Base-by-base conservation (phyloP, 2,113 vertebrate genomes). In the Nannobrachium achirus region DNA sequence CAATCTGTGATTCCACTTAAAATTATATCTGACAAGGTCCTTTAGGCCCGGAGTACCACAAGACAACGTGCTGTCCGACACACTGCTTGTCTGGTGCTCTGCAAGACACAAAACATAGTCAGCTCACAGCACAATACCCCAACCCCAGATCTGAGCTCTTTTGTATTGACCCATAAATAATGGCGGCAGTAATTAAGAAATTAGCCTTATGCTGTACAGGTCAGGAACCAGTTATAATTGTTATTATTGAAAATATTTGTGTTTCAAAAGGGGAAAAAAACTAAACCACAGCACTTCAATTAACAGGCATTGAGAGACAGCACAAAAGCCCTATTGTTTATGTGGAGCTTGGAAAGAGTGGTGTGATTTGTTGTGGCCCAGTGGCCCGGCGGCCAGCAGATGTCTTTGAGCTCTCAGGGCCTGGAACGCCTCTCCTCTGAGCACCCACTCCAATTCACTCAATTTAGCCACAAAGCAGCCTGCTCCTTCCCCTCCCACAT, bases 301-400 rank as follows among this genome's bases (percentile, higher is more conserved):
- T 90, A 87, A 86, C 80, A 76, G 79, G 82, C 81, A 88, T 89
- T 89, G 85, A 84, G 69, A 46, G 79, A 63, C 82, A 68, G 14
- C 80, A 91, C 88, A 92, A 92, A 92, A 87, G 85, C 78, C 50
- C 84, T 40, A 88, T 92, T 93, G 91, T 92, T 86, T 73, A 68
- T 62, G 71, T 71, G 10, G 63, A 78, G 87, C 81, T 84, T 87
- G 79, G 78, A 86, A 84, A 88, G 84, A 33, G 78, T 75, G 53
- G 83, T 66, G 81, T 73, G 80, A 87, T 85, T 79, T 82, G 87
- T 81, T 79, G 72, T 75, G 73, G 80, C 87, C 80, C 81, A 70
- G 15, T 20, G 67, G 83, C 82, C 64, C 73, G 41, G 72, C 71
- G 56, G 76, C 84, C 85, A 79, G 87, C 92, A 91, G 88, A 92